phyloP scores from a whole-genome alignment of 1,140 invertebrate genomes.

The Drosophila prosaltans region DNA sequence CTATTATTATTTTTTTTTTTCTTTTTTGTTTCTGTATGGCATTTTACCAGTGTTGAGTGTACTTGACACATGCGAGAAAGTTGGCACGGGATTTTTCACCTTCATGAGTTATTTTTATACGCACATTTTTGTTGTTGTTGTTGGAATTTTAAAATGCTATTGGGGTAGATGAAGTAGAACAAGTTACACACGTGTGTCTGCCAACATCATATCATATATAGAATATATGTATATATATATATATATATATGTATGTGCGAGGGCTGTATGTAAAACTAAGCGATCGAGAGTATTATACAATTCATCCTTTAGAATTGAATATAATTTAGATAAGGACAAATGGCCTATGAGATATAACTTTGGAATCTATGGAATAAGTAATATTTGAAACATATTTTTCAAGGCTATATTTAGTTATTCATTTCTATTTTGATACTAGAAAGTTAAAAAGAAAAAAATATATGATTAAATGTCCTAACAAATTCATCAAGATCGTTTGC shows the following conservation, averaged over 20 bases:
- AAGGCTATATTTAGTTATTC: too few species aligned
- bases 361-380: too few species aligned
- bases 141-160: conserved; percentile 46
- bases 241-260: not conserved
- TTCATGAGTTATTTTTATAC: conserved; percentile 23
- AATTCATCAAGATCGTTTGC: too few species aligned
- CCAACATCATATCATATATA: not conserved
- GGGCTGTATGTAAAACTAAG: not conserved
- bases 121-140: conserved; percentile 24
- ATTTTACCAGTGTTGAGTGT: conserved; percentile 30
- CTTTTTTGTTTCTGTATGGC: not conserved
- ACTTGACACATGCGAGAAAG: conserved; percentile 53
- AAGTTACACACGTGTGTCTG: conserved; percentile 32
- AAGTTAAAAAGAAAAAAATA: too few species aligned
- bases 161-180: conserved; percentile 50
- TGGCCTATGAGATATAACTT: too few species aligned
- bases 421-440: too few species aligned
- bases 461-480: too few species aligned
- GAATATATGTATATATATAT: not conserved
- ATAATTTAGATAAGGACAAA: too few species aligned
- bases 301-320: too few species aligned
- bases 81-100: conserved; percentile 31
- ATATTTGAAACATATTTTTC: too few species aligned
- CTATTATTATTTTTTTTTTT: not conserved
- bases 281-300: too few species aligned